Conservation (phyloP, 2,797 vertebrate genomes). For the Uromys caudimaculatus region DNA sequence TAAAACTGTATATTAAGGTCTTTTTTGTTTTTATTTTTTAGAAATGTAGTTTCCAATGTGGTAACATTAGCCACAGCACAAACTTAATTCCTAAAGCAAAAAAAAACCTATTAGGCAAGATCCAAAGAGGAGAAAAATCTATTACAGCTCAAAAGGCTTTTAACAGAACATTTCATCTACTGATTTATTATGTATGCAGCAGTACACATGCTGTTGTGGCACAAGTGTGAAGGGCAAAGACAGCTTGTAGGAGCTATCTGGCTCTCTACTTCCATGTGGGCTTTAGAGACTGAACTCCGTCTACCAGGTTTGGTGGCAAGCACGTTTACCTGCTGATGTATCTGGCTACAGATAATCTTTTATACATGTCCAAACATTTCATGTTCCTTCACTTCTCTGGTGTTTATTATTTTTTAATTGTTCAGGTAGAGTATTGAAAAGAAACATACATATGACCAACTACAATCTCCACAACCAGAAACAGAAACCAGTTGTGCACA, state of each 20-base stretch:
- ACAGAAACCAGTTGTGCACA: not conserved
- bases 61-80: slow-evolving; percentile 3
- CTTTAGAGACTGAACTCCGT: not conserved
- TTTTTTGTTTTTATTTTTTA: not conserved
- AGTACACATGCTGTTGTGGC: not conserved
- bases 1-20: slow-evolving; percentile 1
- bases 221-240: not conserved
- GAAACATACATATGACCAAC: not conserved
- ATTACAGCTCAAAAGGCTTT: not conserved
- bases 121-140: not conserved
- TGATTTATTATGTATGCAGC: not conserved
- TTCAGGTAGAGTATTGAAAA: not conserved
- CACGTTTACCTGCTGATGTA: not conserved
- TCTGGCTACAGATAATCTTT: not conserved
- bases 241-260: not conserved
- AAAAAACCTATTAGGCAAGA: not conserved
- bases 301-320: not conserved
- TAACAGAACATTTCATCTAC: not conserved
- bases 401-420: slow-evolving; percentile 34
- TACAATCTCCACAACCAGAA: slow-evolving; percentile 22
- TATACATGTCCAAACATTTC: not conserved
- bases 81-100: not conserved
- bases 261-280: not conserved
- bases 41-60: slow-evolving; percentile 24
- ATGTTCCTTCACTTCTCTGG: not conserved